phyloP scores from a whole-genome alignment of 1,140 invertebrate species.

The Calephelis virginiensis region DNA sequence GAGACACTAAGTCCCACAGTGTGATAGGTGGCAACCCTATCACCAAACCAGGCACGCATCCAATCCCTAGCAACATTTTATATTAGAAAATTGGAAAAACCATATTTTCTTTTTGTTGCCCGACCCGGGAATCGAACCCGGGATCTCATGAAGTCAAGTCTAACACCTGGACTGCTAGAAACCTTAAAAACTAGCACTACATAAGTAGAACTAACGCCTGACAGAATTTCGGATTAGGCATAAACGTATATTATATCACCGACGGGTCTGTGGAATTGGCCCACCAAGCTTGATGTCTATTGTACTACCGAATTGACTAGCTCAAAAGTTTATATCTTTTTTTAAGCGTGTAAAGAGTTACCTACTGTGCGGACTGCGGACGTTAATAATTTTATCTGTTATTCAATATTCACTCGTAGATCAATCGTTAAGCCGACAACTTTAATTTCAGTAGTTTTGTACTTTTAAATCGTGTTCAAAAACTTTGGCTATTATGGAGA shows the following conservation, averaged over 20 bases:
- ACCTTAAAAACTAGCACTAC: too few species aligned
- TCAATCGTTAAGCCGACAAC: conserved; percentile 52
- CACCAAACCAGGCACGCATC: too few species aligned
- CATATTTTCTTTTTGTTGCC: too few species aligned
- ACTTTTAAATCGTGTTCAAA: too few species aligned
- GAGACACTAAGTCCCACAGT: too few species aligned
- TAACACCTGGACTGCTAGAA: too few species aligned
- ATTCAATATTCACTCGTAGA: conserved; percentile 48
- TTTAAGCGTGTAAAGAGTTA: conserved; percentile 49
- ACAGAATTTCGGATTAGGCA: not conserved
- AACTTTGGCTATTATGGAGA: too few species aligned
- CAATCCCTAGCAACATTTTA: too few species aligned
- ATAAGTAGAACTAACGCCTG: not conserved
- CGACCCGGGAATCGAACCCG: too few species aligned
- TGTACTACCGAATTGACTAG: conserved; percentile 65
- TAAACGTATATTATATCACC: not conserved
- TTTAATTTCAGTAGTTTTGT: conserved; percentile 9
- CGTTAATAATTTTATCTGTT: conserved; percentile 66
- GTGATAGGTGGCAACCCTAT: too few species aligned
- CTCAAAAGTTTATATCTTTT: conserved; percentile 24
- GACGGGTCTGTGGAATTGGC: conserved; percentile 18
- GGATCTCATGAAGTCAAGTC: too few species aligned
- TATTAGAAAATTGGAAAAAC: too few species aligned
- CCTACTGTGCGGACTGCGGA: conserved; percentile 44
- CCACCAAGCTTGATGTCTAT: conserved; percentile 47